Evolutionary conservation across 2,113 vertebrate species (phyloP).

Genomic region (Pelodiscus sinensis): DNA sequence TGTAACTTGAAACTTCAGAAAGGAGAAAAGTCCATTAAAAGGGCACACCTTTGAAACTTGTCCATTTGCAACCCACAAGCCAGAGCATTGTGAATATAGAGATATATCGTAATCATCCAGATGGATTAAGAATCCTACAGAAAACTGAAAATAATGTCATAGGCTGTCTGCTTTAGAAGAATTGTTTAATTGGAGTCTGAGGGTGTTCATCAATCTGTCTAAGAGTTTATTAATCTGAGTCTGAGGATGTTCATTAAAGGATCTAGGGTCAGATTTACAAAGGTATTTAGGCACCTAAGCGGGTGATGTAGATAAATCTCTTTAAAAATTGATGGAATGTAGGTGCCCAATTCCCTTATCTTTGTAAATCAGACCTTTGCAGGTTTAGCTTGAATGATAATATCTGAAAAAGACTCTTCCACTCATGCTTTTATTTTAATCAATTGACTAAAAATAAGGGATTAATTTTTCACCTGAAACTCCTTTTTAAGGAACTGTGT

Average conservation of each 20-base stretch:
- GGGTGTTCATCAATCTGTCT: neutral
- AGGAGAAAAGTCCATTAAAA: neutral
- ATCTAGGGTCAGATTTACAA: neutral
- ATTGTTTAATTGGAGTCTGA: neutral
- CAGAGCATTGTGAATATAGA: rapidly evolving
- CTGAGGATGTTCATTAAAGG: neutral
- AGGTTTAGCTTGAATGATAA: neutral
- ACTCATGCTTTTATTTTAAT: neutral
- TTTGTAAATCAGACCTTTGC: neutral
- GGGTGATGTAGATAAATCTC: neutral
- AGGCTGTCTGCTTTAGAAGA: neutral
- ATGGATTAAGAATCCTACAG: neutral
- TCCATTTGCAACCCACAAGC: neutral
- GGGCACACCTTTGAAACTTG: neutral
- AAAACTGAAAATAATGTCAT: neutral
- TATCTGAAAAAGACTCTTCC: neutral
- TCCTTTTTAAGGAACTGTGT: rapidly evolving
- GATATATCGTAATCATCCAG: neutral
- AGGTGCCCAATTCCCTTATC: neutral
- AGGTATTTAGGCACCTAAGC: neutral
- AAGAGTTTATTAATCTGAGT: neutral
- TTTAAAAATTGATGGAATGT: rapidly evolving
- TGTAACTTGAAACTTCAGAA: neutral
- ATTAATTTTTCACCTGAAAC: neutral
- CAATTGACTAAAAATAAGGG: rapidly evolving